phyloP scores from a whole-genome alignment of 2,888 invertebrate species.

The Hedychridium roseum region DNA sequence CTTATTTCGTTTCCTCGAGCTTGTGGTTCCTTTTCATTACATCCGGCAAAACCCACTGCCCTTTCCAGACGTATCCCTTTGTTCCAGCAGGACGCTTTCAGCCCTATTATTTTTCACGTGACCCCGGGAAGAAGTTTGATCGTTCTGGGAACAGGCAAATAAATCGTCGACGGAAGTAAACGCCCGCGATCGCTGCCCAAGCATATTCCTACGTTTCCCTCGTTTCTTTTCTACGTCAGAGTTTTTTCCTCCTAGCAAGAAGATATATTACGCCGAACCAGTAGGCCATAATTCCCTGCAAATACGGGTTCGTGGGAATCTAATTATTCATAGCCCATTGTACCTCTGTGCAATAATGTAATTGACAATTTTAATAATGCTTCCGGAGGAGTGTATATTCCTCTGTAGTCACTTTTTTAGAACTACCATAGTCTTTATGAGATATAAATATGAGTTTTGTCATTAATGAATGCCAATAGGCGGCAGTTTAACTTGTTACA shows the following conservation, averaged over 20 bases:
- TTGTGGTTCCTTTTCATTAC: constrained; percentile 22
- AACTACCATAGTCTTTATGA: no score
- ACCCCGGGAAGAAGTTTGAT: constrained; percentile 45
- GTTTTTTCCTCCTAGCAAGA: not conserved
- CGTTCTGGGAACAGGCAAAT: constrained; percentile 45
- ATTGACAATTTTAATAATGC: no score
- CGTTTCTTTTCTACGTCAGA: constrained; percentile 18
- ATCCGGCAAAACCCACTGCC: not conserved
- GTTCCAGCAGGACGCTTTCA: constrained; percentile 39
- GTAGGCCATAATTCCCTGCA: no score
- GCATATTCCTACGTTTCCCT: constrained; percentile 21
- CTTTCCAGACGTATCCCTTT: constrained; percentile 26
- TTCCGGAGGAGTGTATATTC: no score
- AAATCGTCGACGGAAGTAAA: constrained; percentile 46
- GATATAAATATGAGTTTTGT: no score
- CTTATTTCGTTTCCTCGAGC: constrained; percentile 20
- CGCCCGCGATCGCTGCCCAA: constrained; percentile 28
- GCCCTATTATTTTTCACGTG: constrained; percentile 45
- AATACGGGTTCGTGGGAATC: no score
- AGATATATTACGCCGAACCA: no score
- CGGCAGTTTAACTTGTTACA: no score
- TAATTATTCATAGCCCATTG: no score
- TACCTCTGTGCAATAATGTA: no score
- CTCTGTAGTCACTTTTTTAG: no score
- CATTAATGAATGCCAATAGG: no score